Evolutionary conservation across 2,888 invertebrate species (phyloP), one percentile per base, ranked within the genome.

Genomic region (Pterobdella sp.): DNA sequence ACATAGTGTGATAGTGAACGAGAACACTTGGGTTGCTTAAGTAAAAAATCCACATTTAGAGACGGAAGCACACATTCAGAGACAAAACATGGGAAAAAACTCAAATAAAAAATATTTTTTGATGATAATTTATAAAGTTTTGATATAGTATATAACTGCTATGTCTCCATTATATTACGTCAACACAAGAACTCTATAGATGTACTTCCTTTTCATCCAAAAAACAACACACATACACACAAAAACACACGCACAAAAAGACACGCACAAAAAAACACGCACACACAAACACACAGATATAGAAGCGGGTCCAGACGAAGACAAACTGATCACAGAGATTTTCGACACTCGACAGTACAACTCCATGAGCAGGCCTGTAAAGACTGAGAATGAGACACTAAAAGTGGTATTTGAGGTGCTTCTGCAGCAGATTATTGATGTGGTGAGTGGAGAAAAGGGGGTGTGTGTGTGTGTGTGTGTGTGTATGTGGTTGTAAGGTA

Each of bases 351-450:
- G 72, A 29, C 26, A 66, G n/a, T 77, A 78, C 75, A 75, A 74
- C 70, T 56, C 68, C 4, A 72, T 76, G 37, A 76, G 77, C 26
- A 72, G 78, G 22, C 78, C 78, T 4, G 78, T 78, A 29, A 68
- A 68, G 49, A 65, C 73, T 14, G 78, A 78, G 65, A 65, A 32
- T 22, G 76, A 76, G 32, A 75, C 75, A n/a, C 74, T 78, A 7
- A 74, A 73, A 18, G 76, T 78, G 26, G 70, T 72, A 49, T 78
- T 78, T 37, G 75, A 75, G 56, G 64, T 78, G 32, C 67, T 75
- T 22, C 76, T 78, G 36, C 78, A 78, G 69, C 78, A 78, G 68
- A 78, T 78, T 66, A 72, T 78, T 36, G 77, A 76, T 49, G 77
- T 78, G 73, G 78, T 78, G 42, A 42, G 1, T n/a, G 4, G 35